Base-by-base conservation (phyloP, 2,797 vertebrate species). In the Phataginus tricuspis region DNA sequence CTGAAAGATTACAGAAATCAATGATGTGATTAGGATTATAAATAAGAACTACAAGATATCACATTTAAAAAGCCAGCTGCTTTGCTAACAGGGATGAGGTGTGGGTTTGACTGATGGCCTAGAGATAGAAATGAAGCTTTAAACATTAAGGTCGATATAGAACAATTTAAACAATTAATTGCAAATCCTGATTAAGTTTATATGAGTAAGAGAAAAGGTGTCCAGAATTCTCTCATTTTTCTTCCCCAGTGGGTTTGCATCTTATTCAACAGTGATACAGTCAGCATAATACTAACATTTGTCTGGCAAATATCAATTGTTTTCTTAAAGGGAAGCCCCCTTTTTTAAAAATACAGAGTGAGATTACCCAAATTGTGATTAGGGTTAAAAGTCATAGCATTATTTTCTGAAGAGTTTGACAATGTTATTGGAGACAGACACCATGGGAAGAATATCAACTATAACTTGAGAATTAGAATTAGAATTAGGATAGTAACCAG, bases 1-100 rank as follows among this genome's bases (percentile, higher is more conserved):
- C 95, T 97, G 87, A 97, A 98, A 97, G 97, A 98, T 98, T 98
- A 98, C 97, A 97, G 96, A 97, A 98, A 98, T 98, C 98, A 98
- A 93, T 98, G 97, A 95, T 97, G 97, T 98, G 97, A 98, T 98
- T 98, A 97, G 94, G 98, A 97, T 91, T 98, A 96, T 98, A 98
- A 98, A 98, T 97, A 98, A 97, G 95, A 96, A 97, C 93, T 95
- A 97, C 86, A 98, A 98, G 96, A 97, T 96, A 91, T 91, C 96
- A 93, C 94, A 91, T 95, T 95, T 77, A 42, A 96, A 96, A 98
- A 98, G 87, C 78, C 85, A 96, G 79, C 86, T 95, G 63, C 69
- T 96, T 96, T 94, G 85, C 93, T 97, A 96, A 86, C 86, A 82
- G 89, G 88, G 94, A 95, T 84, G 94, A 92, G 97, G 64, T 96